Percentiles rank a stretch among this genome's conserved stretches.
phyloP scores from a whole-genome alignment of 2,888 invertebrate genomes.

The Aphidoletes aphidimyza region DNA sequence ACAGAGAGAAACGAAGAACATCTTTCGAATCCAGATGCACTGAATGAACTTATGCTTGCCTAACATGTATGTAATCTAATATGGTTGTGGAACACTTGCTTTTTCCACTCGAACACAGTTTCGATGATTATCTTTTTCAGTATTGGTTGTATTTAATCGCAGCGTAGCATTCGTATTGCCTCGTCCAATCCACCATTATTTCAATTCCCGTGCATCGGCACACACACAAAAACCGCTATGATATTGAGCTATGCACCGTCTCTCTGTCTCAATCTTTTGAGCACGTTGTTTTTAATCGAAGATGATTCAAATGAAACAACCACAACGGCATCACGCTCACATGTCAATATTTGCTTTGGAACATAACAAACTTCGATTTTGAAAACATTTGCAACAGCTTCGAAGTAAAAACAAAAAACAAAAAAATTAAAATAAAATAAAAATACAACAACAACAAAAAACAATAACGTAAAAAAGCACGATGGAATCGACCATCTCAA shows the following conservation, averaged over 20 bases:
- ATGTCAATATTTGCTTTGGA: neutral
- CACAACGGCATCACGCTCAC: neutral
- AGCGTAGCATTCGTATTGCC: neutral
- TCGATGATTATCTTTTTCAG: neutral
- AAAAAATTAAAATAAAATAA: too few relatives aligned
- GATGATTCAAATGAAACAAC: neutral
- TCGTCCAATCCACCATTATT: too few relatives aligned
- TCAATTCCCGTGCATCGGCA: neutral
- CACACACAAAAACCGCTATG: neutral
- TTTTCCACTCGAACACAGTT: neutral
- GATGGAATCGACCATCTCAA: slow-evolving; percentile 22
- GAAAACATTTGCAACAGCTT: too few relatives aligned
- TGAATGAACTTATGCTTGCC: too few relatives aligned
- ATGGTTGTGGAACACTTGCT: too few relatives aligned
- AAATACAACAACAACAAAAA: too few relatives aligned
- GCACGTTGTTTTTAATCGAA: neutral
- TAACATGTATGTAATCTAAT: too few relatives aligned
- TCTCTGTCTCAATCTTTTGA: neutral
- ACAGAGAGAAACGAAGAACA: too few relatives aligned
- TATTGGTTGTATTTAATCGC: neutral
- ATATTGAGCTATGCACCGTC: slow-evolving; percentile 1
- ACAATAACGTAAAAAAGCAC: too few relatives aligned
- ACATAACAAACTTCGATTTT: too few relatives aligned
- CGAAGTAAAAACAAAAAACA: too few relatives aligned
- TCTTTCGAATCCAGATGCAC: neutral